Base-by-base conservation (phyloP, 2,888 invertebrate species). In the Poecilobothrus nobilitatus region DNA sequence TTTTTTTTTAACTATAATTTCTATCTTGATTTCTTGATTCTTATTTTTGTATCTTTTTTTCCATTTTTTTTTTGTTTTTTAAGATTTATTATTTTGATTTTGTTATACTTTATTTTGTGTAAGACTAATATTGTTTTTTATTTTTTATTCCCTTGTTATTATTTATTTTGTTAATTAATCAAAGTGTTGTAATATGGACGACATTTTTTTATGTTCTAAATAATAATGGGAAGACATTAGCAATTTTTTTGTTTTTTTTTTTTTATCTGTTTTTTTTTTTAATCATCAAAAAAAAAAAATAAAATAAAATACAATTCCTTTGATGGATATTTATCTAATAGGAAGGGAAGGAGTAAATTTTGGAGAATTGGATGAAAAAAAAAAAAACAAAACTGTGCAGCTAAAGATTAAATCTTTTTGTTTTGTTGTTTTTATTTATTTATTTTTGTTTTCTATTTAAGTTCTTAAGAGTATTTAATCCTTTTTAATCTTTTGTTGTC, bases 401-500 rank as follows among this genome's bases (percentile, higher is more conserved):
- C 27, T 10, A 37, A 53, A 53, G 53, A 53, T 53, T 18, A 53
- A 53, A 53, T 53, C 53, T 18, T 41, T 8, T n/a, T 41, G 3
- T 27, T 27, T 8, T 37, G 37, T 2, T 18, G 6, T 18, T 3
- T 4, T 53, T 53, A 15, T 53, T 53, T 53, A 15, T 53, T 53
- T 53, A 6, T 18, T 53, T 53, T 41, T 41, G 1, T 53, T 53
- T 53, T n/a, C n/a, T 18, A 18, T 53, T 53, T 18, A 53, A n/a
- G 5, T 53, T n/a, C 53, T 53, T 53, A 53, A 53, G 53, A 53
- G 15, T n/a, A 53, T 53, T 53, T 18, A 53, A 53, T 53, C 53
- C 53, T 53, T 53, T 53, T 53, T 53, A 53, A 53, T 53, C 53
- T 53, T 53, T 53, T 53, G 53, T 53, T 53, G 53, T 53, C n/a